Conservation (phyloP, 2,113 vertebrate species). For the Pogona vitticeps region DNA sequence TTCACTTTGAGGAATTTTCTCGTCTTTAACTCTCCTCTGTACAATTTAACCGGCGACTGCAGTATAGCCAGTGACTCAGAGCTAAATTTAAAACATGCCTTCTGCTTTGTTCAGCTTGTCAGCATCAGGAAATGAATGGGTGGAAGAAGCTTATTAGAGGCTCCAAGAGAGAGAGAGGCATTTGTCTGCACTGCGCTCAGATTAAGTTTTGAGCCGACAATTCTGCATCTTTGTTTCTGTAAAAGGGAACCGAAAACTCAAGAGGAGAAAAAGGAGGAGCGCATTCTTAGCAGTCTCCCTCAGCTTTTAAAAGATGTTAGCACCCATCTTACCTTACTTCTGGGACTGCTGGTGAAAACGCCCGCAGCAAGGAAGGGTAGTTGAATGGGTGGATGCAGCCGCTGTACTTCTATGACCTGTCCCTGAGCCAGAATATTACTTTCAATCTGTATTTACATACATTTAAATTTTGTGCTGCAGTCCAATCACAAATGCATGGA, state of each 20-base stretch:
- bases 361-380: too few species aligned
- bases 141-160: constrained; percentile 24
- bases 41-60: neutral
- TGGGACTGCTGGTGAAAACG: too few species aligned
- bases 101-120: constrained; percentile 11
- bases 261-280: neutral
- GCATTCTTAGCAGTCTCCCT: too few species aligned
- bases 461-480: too few species aligned
- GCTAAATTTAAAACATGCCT: constrained; percentile 36
- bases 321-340: neutral
- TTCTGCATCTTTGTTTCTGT: neutral
- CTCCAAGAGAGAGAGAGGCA: constrained; percentile 9
- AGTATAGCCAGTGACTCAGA: constrained; percentile 12
- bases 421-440: too few species aligned
- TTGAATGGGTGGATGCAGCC: too few species aligned
- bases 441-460: too few species aligned
- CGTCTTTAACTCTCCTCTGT: neutral
- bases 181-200: constrained; percentile 4
- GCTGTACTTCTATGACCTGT: too few species aligned
- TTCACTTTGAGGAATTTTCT: neutral
- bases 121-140: constrained; percentile 38
- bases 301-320: neutral
- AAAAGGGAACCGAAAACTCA: neutral
- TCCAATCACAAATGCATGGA: too few species aligned
- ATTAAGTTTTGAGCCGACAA: neutral